Base-by-base conservation (phyloP, 1,140 invertebrate species). In the Parapsyche elsis region DNA sequence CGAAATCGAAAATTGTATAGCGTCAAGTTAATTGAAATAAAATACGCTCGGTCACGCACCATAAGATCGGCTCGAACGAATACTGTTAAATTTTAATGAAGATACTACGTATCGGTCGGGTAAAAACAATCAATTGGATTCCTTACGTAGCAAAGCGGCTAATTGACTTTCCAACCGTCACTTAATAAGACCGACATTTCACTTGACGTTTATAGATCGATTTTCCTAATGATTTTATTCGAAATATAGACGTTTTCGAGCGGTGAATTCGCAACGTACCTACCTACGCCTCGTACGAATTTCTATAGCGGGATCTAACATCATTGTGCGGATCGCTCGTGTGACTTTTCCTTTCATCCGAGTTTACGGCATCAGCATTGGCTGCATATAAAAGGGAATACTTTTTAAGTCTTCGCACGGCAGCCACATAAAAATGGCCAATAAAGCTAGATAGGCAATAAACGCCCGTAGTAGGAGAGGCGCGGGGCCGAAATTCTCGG, bases 401-500 rank as follows among this genome's bases (percentile, higher is more conserved):
- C 77, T 81, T 81, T 80, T 83, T 83, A 83, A 83, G 74, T 70
- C 71, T 75, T 70, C 21, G 82, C 77, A 78, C 82, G 80, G 77
- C 79, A 80, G 78, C 53, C 24, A 78, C 80, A 83, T 83, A 83
- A 83, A 83, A 80, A 76, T 83, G 64, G 57, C 53, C 76, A 80
- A 80, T 78, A 81, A 83, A 75, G 76, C 61, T 80, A 78, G 82
- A 81, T 83, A 83, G 80, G 70, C 80, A 30, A 80, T 83, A 81
- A 83, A 83, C 82, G 82, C 80, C 73, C 74, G 16, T 79, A 38
- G 30, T 38, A 38, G 30, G 30, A 59, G 80, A 59, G 80, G 64
- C 77, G 59, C 77, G 64, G 75, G 71, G 45, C 71, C 81, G 38
- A 83, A 67, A 81, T 83, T 83, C 82, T 83, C 76, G 14, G 30